Base-by-base conservation (phyloP, 2,888 invertebrate species). In the Smittia aterrima region DNA sequence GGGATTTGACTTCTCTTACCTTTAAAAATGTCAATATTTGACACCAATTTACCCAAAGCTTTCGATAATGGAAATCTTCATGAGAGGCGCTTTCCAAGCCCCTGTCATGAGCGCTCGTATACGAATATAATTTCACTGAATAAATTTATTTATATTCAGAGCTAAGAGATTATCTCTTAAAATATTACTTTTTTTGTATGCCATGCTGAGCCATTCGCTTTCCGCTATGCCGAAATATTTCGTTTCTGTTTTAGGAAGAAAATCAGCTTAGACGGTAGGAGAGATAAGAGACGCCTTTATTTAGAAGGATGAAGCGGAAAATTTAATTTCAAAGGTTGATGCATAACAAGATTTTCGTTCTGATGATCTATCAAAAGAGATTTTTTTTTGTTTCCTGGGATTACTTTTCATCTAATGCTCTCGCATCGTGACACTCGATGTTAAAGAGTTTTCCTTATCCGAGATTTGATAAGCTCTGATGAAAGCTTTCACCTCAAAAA, bases 101-200 rank as follows among this genome's bases (percentile, higher is more conserved):
- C 11, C 47, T n/a, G 47, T n/a, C 38, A 9, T n/a, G 16, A 47
- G 47, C 7, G 47, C 16, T 11, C 16, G 38, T 11, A 47, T 47
- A 47, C 47, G 16, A 16, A 47, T 2, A 32, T 32, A 32, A 32
- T 32, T 32, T 32, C 32, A 32, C 32, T 32, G 32, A 32, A 32
- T n/a, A 47, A 6, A 47, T 47, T 47, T 16, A 47, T 11, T 16
- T 47, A 20, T 58, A 58, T 32, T 70, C 1, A 70, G 70, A 53
- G 53, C 53, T 25, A 70, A 54, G 54, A 54, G 70, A 70, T 70
- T 70, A 70, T 70, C 70, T 70, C 18, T 16, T 70, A 54, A 70
- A 70, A 70, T 70, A 70, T 70, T 70, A 53, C 70, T 54, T 27
- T 70, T 54, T 54, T 16, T 7, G 11, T 41, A 24, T 16, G 13